Percentiles rank a stretch among this genome's conserved stretches.
phyloP scores from a whole-genome alignment of 2,888 invertebrate genomes.

The Cantharis rufa region DNA sequence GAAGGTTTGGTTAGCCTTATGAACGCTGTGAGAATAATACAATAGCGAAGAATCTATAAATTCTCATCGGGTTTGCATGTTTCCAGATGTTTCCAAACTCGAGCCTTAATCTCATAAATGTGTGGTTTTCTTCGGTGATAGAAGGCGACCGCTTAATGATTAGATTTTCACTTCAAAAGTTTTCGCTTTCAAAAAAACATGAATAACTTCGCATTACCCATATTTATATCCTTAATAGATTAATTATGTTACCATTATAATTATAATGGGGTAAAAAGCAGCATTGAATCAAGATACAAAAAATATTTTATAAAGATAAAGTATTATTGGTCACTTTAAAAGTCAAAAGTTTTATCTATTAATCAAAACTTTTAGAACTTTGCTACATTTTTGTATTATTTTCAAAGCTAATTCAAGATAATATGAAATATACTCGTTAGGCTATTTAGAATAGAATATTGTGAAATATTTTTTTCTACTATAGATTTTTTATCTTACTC shows the following conservation, averaged over 20 bases:
- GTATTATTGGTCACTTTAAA: background rate
- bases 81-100: conserved; percentile 14
- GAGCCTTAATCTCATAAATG: conserved; percentile 16
- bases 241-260: conserved; percentile 5
- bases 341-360: background rate
- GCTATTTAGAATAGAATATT: background rate
- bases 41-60: conserved; percentile 7
- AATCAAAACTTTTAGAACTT: background rate
- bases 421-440: background rate
- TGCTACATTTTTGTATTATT: background rate
- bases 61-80: conserved; percentile 15
- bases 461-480: background rate
- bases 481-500: conserved; percentile 16
- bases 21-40: conserved; percentile 4
- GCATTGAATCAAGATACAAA: background rate
- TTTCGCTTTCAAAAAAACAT: conserved; percentile 4
- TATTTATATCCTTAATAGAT: conserved; percentile 12
- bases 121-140: conserved; percentile 15
- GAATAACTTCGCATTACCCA: conserved; percentile 9
- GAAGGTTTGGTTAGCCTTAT: background rate
- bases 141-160: conserved; percentile 19
- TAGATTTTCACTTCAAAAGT: conserved; percentile 14
- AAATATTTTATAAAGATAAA: background rate
- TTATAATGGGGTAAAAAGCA: background rate
- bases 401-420: background rate